Conservation (phyloP, 2,113 vertebrate genomes). For the Bufo gargarizans region DNA sequence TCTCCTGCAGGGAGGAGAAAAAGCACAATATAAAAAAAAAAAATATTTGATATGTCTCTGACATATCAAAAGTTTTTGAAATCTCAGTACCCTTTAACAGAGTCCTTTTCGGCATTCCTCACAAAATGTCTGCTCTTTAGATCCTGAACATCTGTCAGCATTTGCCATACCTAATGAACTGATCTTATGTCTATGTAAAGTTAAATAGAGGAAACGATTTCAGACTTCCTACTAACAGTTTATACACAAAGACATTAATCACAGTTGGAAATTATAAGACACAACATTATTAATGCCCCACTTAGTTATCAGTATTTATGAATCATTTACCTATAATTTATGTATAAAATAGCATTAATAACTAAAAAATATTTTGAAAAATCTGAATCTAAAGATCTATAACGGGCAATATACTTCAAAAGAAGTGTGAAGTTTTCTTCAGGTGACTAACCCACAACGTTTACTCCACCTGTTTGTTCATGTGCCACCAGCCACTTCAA, state of each 20-base stretch:
- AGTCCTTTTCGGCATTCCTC: neutral
- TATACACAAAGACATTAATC: conserved; percentile 3
- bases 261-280: neutral
- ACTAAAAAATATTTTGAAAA: too few relatives aligned
- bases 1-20: too few relatives aligned
- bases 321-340: neutral
- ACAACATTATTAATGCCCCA: neutral
- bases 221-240: conserved; percentile 2
- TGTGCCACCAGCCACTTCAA: conserved; percentile 12
- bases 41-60: too few relatives aligned
- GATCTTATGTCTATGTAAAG: conserved; percentile 14
- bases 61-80: too few relatives aligned
- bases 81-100: neutral
- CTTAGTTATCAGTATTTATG: neutral
- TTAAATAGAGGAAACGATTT: conserved; percentile 14
- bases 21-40: too few relatives aligned
- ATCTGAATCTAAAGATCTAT: too few relatives aligned
- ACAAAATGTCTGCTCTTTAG: neutral
- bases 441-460: neutral
- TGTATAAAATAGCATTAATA: neutral
- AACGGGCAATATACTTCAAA: neutral
- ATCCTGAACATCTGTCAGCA: conserved; percentile 8
- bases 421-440: neutral
- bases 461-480: conserved; percentile 37
- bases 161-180: neutral